A percentile compares a stretch with the other conserved stretches of the same genome.
phyloP scores from a whole-genome alignment of 2,797 vertebrate genomes.

The Remorina albescens region DNA sequence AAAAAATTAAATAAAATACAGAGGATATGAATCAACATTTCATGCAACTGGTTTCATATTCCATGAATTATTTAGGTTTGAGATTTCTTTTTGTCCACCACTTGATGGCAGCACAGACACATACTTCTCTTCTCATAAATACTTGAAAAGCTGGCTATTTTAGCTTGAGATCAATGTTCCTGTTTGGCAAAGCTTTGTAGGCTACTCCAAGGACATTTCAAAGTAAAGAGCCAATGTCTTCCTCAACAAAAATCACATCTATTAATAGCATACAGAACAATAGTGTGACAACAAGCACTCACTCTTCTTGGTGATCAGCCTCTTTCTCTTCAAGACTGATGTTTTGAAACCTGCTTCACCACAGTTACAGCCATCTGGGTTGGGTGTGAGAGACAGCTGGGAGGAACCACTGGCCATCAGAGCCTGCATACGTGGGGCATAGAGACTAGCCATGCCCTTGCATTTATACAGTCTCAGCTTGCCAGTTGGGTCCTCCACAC shows the following conservation, averaged over 20 bases:
- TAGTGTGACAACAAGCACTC: constrained; percentile 62
- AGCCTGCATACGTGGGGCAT: constrained; percentile 80
- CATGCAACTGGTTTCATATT: constrained; percentile 5
- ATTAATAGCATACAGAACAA: constrained; percentile 49
- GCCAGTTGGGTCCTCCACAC: constrained; percentile 92
- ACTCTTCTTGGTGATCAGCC: constrained; percentile 91
- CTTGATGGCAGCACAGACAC: constrained; percentile 78
- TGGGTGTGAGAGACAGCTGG: constrained; percentile 77
- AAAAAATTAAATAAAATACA: neutral
- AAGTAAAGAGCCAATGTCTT: constrained; percentile 53
- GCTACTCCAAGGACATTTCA: constrained; percentile 59
- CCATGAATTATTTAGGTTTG: constrained; percentile 15
- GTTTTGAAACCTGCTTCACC: constrained; percentile 80
- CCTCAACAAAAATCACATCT: constrained; percentile 52
- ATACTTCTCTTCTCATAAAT: constrained; percentile 42
- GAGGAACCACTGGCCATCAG: constrained; percentile 85
- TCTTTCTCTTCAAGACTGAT: constrained; percentile 83
- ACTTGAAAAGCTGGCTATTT: constrained; percentile 57
- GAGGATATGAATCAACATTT: constrained; percentile 1
- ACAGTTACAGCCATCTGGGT: constrained; percentile 87
- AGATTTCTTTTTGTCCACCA: constrained; percentile 50
- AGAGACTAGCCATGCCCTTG: constrained; percentile 87
- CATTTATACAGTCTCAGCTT: constrained; percentile 95
- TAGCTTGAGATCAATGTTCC: constrained; percentile 53
- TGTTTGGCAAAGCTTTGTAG: constrained; percentile 58